Evolutionary conservation across 1,140 invertebrate genomes (phyloP), one percentile per base, ranked within the genome.

Genomic region (Aphis gossypii): DNA sequence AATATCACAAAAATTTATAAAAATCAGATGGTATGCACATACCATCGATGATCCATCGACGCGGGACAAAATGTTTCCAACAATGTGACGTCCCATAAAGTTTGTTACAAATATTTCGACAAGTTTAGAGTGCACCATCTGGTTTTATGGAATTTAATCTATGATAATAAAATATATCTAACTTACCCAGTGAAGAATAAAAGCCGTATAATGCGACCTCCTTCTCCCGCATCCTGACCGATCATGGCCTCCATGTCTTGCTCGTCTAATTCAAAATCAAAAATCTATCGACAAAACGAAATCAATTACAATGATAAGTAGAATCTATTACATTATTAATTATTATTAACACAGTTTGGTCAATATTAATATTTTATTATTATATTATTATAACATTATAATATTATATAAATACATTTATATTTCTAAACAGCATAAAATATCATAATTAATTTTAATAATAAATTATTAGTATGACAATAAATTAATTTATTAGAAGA

Each of bases 161-260:
- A 76, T 76, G 60, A 76, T 76, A 76, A 76, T 76, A 76, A 76
- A n/a, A 60, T 41, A 41, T 54, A 35, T 35, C 35, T 35, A 51
- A 84, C 46, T 84, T 94, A 92, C 92, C 54, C 48, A 5, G 0
- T 2, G 18, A 94, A 82, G 56, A 92, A 87, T 5, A 60, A 94
- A 93, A 96, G 96, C 94, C 96, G 95, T 93, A 97, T 96, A 56
- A 96, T 96, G 93, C 96, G 95, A 46, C 96, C 96, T 23, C 94
- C 93, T 93, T 95, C 94, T 48, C 95, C 96, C 94, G 95, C 95
- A 94, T 97, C 96, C 68, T 97, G 94, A 2, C 86, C 94, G 94
- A 95, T 95, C n/a, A 97, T 94, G 41, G 94, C 84, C 41, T 95
- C 94, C 94, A 97, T 95, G 87, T 97, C 96, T 6, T 96, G 95